phyloP scores from a whole-genome alignment of 2,113 vertebrate species.

The Perca flavescens region DNA sequence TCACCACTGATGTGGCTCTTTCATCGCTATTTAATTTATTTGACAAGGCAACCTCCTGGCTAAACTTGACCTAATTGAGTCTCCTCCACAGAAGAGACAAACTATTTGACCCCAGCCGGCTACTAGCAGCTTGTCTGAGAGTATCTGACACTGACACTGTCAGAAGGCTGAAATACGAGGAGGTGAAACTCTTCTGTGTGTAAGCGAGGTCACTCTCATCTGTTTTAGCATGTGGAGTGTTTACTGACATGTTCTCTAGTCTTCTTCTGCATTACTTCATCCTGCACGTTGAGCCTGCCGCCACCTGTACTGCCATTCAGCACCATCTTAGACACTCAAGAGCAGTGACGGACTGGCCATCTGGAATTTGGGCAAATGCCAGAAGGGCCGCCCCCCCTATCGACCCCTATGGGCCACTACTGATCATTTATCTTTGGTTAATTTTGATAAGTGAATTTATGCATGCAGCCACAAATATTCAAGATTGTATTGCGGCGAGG shows the following conservation, averaged over 20 bases:
- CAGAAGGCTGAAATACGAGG: neutral
- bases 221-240: neutral
- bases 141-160: neutral
- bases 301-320: conserved; percentile 4
- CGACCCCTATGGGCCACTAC: no score
- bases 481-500: no score
- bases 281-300: neutral
- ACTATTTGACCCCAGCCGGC: neutral
- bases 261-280: conserved; percentile 2
- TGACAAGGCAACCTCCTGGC: neutral
- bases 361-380: no score
- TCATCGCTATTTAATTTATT: neutral
- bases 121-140: neutral
- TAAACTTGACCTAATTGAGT: neutral
- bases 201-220: neutral
- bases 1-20: neutral
- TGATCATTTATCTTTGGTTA: no score
- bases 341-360: no score
- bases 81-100: neutral
- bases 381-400: no score
- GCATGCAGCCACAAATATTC: no score
- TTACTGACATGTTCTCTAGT: neutral
- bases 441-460: no score
- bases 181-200: neutral
- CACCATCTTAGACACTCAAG: neutral